Conservation (phyloP, 2,888 invertebrate genomes). For the Pammene aurita region DNA sequence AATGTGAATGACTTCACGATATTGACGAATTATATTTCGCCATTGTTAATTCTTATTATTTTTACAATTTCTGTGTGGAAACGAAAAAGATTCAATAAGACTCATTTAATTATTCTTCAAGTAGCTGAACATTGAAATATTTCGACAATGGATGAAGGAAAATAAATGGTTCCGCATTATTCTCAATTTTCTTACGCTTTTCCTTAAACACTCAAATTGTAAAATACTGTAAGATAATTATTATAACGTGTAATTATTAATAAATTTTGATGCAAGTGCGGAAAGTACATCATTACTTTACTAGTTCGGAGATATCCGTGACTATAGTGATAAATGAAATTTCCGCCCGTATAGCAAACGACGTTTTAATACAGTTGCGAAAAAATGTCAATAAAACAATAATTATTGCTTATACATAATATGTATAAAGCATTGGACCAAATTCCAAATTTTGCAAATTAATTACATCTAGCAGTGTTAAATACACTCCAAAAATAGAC, state of each 20-base stretch:
- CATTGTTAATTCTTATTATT: neutral
- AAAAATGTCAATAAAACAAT: no score
- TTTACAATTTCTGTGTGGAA: neutral
- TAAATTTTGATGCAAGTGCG: no score
- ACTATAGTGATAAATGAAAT: no score
- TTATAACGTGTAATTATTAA: constrained; percentile 42
- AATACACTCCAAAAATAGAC: no score
- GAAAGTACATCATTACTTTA: no score
- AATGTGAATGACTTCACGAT: neutral
- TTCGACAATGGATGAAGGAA: constrained; percentile 17
- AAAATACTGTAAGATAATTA: constrained; percentile 43
- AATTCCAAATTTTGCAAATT: no score
- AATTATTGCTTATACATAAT: no score
- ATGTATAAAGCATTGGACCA: no score
- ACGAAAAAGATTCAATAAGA: constrained; percentile 5
- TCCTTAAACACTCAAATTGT: neutral
- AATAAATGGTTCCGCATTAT: constrained; percentile 31
- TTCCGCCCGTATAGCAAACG: no score
- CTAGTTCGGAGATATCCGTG: no score
- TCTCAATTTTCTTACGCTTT: constrained; percentile 3
- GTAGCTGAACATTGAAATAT: constrained; percentile 10
- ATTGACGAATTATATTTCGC: neutral
- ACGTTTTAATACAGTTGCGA: no score
- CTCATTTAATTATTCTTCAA: constrained; percentile 25
- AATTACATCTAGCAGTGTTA: no score